Conservation (phyloP, 2,113 vertebrate species). For the Eupsittula cactorum region DNA sequence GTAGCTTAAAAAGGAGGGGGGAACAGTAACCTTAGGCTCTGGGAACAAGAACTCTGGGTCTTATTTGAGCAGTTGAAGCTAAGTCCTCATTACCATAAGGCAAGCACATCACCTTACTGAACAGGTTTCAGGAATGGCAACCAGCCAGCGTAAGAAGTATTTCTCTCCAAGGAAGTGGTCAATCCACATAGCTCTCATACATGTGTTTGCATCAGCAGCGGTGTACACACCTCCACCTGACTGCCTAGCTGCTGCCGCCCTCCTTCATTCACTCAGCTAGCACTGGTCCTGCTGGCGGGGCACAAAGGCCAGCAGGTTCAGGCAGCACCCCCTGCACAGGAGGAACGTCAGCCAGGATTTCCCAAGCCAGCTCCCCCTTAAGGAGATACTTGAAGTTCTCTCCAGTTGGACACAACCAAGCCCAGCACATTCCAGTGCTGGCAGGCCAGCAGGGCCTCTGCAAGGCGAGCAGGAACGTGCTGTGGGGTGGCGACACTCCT, state of each 20-base stretch:
- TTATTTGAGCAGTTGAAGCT: background rate
- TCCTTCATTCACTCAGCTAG: background rate
- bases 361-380: background rate
- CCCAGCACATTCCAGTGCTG: background rate
- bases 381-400: background rate
- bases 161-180: background rate
- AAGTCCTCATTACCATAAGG: conserved; percentile 36
- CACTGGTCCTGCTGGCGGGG: background rate
- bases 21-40: conserved; percentile 27
- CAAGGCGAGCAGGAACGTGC: rapidly evolving
- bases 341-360: background rate
- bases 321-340: background rate
- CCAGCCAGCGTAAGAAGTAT: background rate
- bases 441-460: background rate
- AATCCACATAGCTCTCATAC: background rate
- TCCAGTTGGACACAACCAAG: rapidly evolving
- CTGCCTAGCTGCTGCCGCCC: background rate
- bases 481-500: background rate
- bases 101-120: background rate
- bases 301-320: background rate
- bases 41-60: background rate
- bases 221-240: background rate
- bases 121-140: background rate
- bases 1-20: conserved; percentile 19
- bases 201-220: background rate